Evolutionary conservation across 2,113 vertebrate genomes (phyloP), one percentile per base, ranked within the genome.

Genomic region (Lichenostomus cassidix): DNA sequence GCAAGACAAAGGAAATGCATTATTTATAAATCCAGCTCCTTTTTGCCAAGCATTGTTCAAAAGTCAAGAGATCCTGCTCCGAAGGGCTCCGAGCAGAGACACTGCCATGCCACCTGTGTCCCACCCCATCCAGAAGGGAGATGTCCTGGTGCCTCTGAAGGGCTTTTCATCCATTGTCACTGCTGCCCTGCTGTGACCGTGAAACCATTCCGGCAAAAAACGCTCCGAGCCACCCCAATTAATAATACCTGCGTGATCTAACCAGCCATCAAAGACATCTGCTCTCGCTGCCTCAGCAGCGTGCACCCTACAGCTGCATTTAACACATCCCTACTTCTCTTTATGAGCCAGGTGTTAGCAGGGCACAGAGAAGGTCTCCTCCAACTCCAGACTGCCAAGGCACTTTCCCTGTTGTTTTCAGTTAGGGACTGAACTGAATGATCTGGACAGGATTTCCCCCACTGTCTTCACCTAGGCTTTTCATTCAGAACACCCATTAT

Each of bases 1-100:
- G 97, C 96, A 98, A 98, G 97, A 98, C 98, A 98, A 98, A 98
- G 97, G 87, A 97, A 97, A 98, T 98, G 96, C 98, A 98, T 98
- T 98, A 98, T 98, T 98, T 98, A 98, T 98, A 97, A 97, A 94
- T 73, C 80, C 93, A 67, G 95, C 90, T 97, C 94, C 95, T 96
- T 95, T 94, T 92, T 94, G 78, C 85, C 95, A 90, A 97, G 94
- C 94, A 95, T 92, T 96, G 96, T 96, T 97, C 98, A 95, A 95
- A 95, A 79, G 83, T 96, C 86, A 91, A 83, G 88, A 96, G 83
- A 92, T 89, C 89, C 68, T 14, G 50, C 68, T 92, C 90, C 27
- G 71, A 89, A 91, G 73, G 92, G 73, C 89, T 83, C 27, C 1
- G 12, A 64, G 70, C 2, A 0, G 71, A 79, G 55, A 21, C 4